Evolutionary conservation across 2,797 vertebrate species (phyloP), one percentile per base, ranked within the genome.

Genomic region (Diplodus puntazzo): DNA sequence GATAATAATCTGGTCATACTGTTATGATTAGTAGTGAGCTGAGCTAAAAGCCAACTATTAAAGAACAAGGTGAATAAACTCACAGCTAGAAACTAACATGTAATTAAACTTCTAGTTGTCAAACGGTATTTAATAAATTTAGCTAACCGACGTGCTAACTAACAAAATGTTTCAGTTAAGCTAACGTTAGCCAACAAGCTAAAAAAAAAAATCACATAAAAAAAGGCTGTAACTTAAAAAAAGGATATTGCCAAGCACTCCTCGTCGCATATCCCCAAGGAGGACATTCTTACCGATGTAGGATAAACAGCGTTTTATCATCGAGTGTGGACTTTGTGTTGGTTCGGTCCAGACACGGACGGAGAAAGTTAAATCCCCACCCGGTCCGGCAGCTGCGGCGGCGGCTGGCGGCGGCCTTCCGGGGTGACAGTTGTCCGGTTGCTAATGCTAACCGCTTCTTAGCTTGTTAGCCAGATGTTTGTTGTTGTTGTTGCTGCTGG

Each of bases 221-320:
- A 61, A 54, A 52, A 18, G 17, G 43, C 17, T 52, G 21, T 55
- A 75, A 76, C 61, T 81, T 80, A 7, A 73, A 89, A 85, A 95
- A 95, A 96, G 95, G 96, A 96, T 96, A 96, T 95, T 81, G 92
- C 90, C 92, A 96, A 84, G 79, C 95, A 96, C 58, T 90, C 89
- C 61, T 94, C 93, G 52, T 79, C 73, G 81, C 79, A 49, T 49
- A 95, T 84, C 34, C 93, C 90, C 61, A 88, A 69, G 55, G 91
- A 84, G 17, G 90, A 77, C 96, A 96, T 96, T 86, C 89, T 92
- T 87, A 93, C 87, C 86, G 14, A 68, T 30, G 17, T 13, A 12
- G 45, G 49, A 55, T 12, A 52, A 79, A 86, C 13, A 68, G 52
- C 39, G 50, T 68, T 78, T 52, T 75, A 80, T 61, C 69, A 60